Evolutionary conservation across 2,797 vertebrate genomes (phyloP), one percentile per base, ranked within the genome.

Genomic region (Sternotherus odoratus): DNA sequence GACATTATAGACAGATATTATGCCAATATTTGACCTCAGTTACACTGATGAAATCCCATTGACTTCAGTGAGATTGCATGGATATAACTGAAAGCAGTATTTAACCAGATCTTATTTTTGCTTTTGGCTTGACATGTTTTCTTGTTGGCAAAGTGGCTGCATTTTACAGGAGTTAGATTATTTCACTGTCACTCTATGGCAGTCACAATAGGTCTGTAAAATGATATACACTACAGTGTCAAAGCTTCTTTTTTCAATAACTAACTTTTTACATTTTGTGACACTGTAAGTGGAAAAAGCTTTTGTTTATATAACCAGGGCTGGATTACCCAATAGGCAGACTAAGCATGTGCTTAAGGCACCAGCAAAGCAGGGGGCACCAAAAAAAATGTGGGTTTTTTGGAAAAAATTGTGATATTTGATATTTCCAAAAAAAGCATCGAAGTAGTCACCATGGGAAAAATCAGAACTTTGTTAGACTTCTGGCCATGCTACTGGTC

Each of bases 11-110:
- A 53, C 66, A 66, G 86, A 43, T 79, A 79, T 89, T 75, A 17
- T 93, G 89, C 89, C 91, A 86, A 82, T 51, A 51, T 83, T 75
- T 53, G 39, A 78, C 94, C 86, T 93, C 75, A 4, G 4, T 94
- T 95, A 89, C 90, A 77, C 30, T 90, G 82, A 36, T 4, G 63
- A 95, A 85, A 10, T 79, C 83, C 86, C 91, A 46, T 43, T 69
- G 66, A 30, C 19, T 89, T 83, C 48, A 56, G 77, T 74, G 74
- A 21, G 77, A 57, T 69, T 88, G 21, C 46, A 6, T 43, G 48
- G 54, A 75, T 30, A 24, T 50, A 49, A 53, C 11, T 57, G 39
- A 49, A 51, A 60, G 36, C 57, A 23, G 39, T 78, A 75, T 90
- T 85, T 48, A 69, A 63, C 63, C 81, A 74, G 49, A 28, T 4